Conservation (phyloP, 2,797 vertebrate genomes). For the Leucoraja ocellata region DNA sequence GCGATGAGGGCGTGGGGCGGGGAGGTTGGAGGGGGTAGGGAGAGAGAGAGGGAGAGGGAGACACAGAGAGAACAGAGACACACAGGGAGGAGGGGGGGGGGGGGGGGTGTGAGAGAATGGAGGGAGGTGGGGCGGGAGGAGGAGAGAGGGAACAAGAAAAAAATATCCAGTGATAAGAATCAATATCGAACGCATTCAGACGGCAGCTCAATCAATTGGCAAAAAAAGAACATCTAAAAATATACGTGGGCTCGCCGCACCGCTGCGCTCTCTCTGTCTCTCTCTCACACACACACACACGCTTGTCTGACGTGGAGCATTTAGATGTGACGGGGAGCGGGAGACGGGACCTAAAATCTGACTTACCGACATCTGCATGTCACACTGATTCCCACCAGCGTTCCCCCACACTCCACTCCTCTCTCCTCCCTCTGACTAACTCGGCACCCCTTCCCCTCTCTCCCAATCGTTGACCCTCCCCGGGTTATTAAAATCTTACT, state of each 20-base stretch:
- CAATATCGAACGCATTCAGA: constrained; percentile 2
- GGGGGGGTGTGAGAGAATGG: constrained; percentile 59
- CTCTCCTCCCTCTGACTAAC: too few relatives aligned
- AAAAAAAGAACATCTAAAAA: not conserved
- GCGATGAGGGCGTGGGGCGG: constrained; percentile 47
- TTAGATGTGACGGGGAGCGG: not conserved
- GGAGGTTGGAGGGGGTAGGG: not conserved
- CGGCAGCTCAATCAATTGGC: not conserved
- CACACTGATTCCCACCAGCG: constrained; percentile 57
- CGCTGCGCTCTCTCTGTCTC: not conserved
- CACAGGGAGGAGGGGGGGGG: constrained; percentile 52
- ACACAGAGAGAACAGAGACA: too few relatives aligned
- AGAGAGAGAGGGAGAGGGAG: constrained; percentile 54
- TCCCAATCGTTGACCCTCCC: too few relatives aligned
- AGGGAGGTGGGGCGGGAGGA: constrained; percentile 39
- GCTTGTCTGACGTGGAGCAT: not conserved
- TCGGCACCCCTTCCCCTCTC: too few relatives aligned
- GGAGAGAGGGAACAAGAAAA: not conserved
- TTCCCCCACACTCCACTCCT: too few relatives aligned
- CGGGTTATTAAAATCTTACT: not conserved
- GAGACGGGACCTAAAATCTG: constrained; percentile 55
- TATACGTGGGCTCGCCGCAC: not conserved
- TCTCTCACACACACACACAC: not conserved
- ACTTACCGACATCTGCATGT: constrained; percentile 63
- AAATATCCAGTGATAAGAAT: constrained; percentile 2